Base-by-base conservation (phyloP, 2,888 invertebrate genomes). In the Tanytarsus gracilentus region DNA sequence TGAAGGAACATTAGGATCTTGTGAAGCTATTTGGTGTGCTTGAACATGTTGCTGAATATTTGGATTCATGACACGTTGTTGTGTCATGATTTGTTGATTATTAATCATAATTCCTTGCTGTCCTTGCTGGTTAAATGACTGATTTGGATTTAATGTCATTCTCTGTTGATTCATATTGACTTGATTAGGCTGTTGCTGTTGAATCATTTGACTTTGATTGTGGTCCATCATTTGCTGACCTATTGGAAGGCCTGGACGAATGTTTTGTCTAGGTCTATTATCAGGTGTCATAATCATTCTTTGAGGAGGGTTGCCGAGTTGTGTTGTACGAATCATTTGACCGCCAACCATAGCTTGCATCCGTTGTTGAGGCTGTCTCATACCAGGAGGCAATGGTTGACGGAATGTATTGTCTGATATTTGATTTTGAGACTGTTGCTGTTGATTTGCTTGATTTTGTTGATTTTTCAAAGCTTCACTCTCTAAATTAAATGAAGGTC, bases 381-480 rank as follows among this genome's bases (percentile, higher is more conserved):
- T 75, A 63, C 77, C 75, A 27, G 80, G 79, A 8, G 85, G 85
- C 66, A 86, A 72, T 8, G 86, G 86, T 66, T 84, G 85, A 8
- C 86, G 78, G 72, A 84, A 85, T 27, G 82, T 84, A 61, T 78
- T 79, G 40, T 82, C 83, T 1, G 76, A 78, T 6, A 71, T 62
- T 25, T 63, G 63, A 5, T 18, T 9, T 16, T 55, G 55, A 21
- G 55, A 9, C 62, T 66, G 64, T 44, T 44, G 61, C 58, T 64
- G 65, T 49, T 62, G 63, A 63, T 72, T 72, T 56, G 72, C 70
- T 1, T 69, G 51, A 16, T 61, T 48, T 14, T 48, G 56, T 48
- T 58, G 58, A 23, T 44, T 44, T 30, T 58, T 58, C 48, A 58
- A 48, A 11, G 27, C 21, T n/a, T 58, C 58, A 26, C 25, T 48